These are phyloP conservation scores for Lasiurus cinereus DNA, from an alignment of 2,113 vertebrate species.

Conservation along the genomic window DNA sequence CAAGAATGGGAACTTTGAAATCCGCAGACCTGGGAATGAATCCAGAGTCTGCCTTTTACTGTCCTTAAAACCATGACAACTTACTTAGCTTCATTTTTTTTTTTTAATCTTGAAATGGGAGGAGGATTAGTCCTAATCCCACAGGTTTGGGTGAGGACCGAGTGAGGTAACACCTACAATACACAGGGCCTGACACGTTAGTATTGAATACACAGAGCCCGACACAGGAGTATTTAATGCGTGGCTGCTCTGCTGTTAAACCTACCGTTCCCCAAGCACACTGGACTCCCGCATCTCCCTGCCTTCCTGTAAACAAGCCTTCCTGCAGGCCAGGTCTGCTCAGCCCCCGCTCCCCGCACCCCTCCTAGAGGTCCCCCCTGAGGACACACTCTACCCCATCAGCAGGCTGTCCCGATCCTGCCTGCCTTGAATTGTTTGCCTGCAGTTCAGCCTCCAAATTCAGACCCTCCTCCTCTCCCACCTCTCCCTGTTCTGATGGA, in stretches of 20 bases:
- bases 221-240: background rate
- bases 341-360: background rate
- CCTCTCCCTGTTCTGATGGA: background rate
- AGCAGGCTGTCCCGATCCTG: background rate
- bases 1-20: background rate
- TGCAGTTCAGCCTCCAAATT: accelerated
- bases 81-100: background rate
- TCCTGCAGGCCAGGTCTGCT: background rate
- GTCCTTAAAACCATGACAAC: background rate
- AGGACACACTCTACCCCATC: background rate
- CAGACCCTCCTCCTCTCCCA: background rate
- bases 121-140: background rate
- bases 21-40: background rate
- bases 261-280: background rate
- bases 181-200: background rate
- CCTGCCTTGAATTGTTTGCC: background rate
- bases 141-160: background rate
- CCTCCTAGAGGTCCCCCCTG: accelerated
- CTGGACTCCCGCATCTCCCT: background rate
- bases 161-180: background rate
- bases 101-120: background rate
- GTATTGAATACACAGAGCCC: background rate
- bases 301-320: background rate
- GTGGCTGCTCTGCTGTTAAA: background rate
- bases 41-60: background rate